Evolutionary conservation across 2,113 vertebrate species (phyloP).

Genomic region (Brachyistius frenatus): DNA sequence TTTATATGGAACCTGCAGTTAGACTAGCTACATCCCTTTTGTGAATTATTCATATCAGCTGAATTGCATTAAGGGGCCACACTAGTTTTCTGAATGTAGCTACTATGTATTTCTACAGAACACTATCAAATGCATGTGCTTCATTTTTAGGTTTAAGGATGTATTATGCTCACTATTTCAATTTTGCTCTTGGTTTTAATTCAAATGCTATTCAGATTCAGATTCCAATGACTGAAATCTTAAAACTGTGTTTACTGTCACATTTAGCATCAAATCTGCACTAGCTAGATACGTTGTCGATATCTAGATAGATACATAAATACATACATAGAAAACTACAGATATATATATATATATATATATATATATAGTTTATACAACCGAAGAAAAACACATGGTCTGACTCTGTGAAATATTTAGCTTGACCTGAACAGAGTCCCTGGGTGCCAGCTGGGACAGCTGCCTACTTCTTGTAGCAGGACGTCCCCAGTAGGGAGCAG

Average conservation of each 20-base stretch:
- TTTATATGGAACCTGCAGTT: too few relatives aligned
- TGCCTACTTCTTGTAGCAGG: constrained; percentile 6
- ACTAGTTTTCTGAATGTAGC: not conserved
- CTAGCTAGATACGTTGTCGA: too few relatives aligned
- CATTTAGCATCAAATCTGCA: not conserved
- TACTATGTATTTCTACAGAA: not conserved
- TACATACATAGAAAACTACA: too few relatives aligned
- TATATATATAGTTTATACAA: too few relatives aligned
- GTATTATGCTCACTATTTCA: not conserved
- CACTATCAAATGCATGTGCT: not conserved
- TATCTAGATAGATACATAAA: too few relatives aligned
- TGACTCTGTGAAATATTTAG: constrained; percentile 41
- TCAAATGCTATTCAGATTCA: not conserved
- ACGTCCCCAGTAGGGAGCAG: constrained; percentile 55
- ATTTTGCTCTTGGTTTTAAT: not conserved
- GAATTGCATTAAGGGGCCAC: not conserved
- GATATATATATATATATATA: too few relatives aligned
- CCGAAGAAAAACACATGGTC: not conserved
- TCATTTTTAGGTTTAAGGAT: not conserved
- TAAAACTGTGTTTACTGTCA: not conserved
- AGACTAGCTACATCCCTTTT: not conserved
- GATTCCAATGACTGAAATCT: not conserved
- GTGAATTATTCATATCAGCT: not conserved
- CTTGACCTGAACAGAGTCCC: constrained; percentile 4
- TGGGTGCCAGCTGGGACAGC: constrained; percentile 30